Conservation (phyloP, 2,797 vertebrate genomes). For the Catamblyrhynchus diadema region DNA sequence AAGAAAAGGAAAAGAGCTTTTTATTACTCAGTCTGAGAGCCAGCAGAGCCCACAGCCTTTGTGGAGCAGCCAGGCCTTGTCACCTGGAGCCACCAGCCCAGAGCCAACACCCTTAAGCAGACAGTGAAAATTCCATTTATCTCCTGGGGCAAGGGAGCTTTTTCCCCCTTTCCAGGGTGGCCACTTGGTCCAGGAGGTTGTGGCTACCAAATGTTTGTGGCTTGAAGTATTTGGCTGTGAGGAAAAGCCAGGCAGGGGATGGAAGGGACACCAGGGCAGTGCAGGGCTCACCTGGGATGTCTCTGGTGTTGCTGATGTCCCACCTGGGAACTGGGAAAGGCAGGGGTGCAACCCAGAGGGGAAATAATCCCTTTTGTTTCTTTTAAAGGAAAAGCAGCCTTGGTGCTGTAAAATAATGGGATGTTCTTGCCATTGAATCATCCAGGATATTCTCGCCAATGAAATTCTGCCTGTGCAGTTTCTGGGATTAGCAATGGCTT, state of each 20-base stretch:
- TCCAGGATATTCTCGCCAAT: background rate
- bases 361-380: background rate
- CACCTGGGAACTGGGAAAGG: background rate
- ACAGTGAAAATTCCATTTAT: rapidly evolving
- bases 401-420: background rate
- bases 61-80: background rate
- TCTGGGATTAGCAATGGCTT: background rate
- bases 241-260: background rate
- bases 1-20: background rate
- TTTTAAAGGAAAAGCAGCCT: background rate
- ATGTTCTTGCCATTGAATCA: no score
- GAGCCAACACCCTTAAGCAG: rapidly evolving
- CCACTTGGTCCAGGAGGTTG: background rate
- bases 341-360: background rate
- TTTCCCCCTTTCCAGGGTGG: background rate
- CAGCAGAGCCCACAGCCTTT: background rate
- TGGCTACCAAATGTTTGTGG: background rate
- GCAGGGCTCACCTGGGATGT: background rate
- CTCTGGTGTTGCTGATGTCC: background rate
- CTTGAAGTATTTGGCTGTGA: background rate
- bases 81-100: background rate
- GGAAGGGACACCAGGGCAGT: rapidly evolving
- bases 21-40: background rate
- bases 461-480: background rate
- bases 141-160: background rate